Evolutionary conservation across 2,888 invertebrate species (phyloP).

Genomic region (Volucella inanis): DNA sequence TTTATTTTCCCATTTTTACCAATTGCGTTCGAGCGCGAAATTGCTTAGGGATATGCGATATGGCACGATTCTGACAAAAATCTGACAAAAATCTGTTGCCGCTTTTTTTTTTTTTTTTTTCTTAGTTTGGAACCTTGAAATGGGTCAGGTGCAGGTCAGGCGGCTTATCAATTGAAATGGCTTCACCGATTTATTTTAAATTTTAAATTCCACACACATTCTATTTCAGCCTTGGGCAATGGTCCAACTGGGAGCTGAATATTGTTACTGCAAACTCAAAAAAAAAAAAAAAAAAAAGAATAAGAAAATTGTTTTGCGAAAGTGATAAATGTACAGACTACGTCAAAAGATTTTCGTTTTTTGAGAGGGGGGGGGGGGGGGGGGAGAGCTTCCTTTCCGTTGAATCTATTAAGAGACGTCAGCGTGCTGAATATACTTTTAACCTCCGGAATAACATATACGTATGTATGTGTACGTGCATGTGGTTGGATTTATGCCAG

Average conservation of each 20-base stretch:
- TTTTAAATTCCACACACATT: constrained; percentile 1
- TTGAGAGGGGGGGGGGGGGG: too few species aligned
- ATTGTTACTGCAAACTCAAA: not conserved
- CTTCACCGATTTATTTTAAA: constrained; percentile 27
- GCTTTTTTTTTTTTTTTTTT: not conserved
- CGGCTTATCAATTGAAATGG: constrained; percentile 28
- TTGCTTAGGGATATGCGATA: constrained; percentile 12
- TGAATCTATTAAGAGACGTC: too few species aligned
- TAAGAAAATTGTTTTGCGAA: too few species aligned
- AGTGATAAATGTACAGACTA: too few species aligned
- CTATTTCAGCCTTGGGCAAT: constrained; percentile 57
- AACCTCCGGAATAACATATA: too few species aligned
- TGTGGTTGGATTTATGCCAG: too few species aligned
- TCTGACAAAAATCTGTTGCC: constrained; percentile 35
- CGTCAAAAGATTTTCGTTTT: too few species aligned
- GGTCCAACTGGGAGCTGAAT: constrained; percentile 56
- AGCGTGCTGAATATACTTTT: too few species aligned
- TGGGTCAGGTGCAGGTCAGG: constrained; percentile 56
- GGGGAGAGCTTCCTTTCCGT: too few species aligned
- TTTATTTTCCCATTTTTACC: constrained; percentile 7
- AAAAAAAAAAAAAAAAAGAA: too few species aligned
- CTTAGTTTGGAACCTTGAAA: not conserved
- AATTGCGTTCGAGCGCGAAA: not conserved
- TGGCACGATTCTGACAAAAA: constrained; percentile 13
- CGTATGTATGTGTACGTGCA: too few species aligned